These are phyloP conservation scores for Gambusia holbrooki DNA, from an alignment of 2,113 vertebrate species.

Conservation along the genomic window DNA sequence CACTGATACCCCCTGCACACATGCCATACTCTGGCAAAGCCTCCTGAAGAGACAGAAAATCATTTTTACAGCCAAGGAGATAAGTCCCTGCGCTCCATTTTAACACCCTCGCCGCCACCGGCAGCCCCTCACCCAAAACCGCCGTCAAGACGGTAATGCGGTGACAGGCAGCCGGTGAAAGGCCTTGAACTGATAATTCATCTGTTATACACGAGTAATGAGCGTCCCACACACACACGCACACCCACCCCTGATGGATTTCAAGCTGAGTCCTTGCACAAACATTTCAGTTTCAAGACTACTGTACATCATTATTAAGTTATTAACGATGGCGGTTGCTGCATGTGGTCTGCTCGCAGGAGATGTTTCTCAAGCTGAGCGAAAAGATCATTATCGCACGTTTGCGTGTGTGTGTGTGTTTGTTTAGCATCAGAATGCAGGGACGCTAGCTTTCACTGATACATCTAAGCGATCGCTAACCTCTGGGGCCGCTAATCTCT, in stretches of 20 bases:
- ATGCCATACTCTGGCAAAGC: constrained; percentile 20
- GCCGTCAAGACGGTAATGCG: constrained; percentile 66
- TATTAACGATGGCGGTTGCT: constrained; percentile 62
- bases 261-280: constrained; percentile 64
- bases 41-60: constrained; percentile 76
- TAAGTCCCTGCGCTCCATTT: constrained; percentile 73
- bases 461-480: constrained; percentile 22
- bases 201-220: constrained; percentile 59
- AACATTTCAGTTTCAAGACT: constrained; percentile 67
- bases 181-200: constrained; percentile 63
- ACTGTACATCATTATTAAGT: constrained; percentile 62
- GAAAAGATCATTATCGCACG: constrained; percentile 55
- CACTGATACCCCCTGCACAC: constrained; percentile 63
- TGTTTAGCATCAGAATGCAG: constrained; percentile 30
- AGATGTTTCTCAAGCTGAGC: constrained; percentile 61
- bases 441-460: constrained; percentile 24
- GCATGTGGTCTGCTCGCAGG: constrained; percentile 30
- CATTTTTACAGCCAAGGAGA: constrained; percentile 80
- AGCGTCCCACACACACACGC: constrained; percentile 14
- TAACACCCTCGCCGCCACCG: constrained; percentile 27
- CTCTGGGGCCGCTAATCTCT: constrained; percentile 49
- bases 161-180: constrained; percentile 68
- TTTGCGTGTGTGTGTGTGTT: constrained; percentile 22
- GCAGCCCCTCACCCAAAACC: constrained; percentile 19
- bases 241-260: constrained; percentile 56